Evolutionary conservation across 92 coral and sea anemone species (phyloP).

Genomic region (Isaurus tuberculatus): DNA sequence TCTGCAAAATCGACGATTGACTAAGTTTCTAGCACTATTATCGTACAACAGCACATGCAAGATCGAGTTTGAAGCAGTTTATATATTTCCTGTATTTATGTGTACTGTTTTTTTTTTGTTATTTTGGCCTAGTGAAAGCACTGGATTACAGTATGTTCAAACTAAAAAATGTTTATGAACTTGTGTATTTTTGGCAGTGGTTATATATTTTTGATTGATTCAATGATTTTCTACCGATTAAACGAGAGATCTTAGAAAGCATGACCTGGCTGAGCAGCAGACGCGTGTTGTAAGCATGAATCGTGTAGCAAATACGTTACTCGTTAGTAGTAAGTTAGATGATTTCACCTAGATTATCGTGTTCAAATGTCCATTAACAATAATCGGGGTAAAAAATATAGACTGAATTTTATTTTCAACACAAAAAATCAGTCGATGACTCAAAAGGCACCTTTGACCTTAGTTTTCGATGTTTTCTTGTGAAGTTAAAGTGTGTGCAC

Average conservation of each 20-base stretch:
- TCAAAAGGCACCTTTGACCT: not conserved
- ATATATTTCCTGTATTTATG: not conserved
- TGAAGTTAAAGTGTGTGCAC: not conserved
- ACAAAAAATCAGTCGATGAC: not conserved
- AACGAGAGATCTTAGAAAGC: slow-evolving; percentile 1
- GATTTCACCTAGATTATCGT: slow-evolving; percentile 1
- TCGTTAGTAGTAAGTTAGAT: slow-evolving; percentile 4
- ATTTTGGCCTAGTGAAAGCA: not conserved
- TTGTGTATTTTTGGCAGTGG: not conserved
- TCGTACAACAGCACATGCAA: not conserved
- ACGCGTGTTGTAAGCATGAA: not conserved
- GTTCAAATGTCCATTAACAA: not conserved
- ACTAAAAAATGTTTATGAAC: not conserved
- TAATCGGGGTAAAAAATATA: not conserved
- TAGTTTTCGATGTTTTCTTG: not conserved
- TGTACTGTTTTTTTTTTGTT: not conserved
- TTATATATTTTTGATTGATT: slow-evolving; percentile 3
- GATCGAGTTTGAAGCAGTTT: not conserved
- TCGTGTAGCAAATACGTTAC: not conserved
- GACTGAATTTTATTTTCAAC: not conserved
- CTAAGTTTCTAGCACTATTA: not conserved
- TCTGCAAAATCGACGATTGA: not conserved
- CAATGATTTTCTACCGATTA: not conserved
- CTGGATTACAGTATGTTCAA: not conserved
- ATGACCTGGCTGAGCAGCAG: slow-evolving; percentile 4